phyloP scores from a whole-genome alignment of 1,140 invertebrate species.

The Pectinophora gossypiella region DNA sequence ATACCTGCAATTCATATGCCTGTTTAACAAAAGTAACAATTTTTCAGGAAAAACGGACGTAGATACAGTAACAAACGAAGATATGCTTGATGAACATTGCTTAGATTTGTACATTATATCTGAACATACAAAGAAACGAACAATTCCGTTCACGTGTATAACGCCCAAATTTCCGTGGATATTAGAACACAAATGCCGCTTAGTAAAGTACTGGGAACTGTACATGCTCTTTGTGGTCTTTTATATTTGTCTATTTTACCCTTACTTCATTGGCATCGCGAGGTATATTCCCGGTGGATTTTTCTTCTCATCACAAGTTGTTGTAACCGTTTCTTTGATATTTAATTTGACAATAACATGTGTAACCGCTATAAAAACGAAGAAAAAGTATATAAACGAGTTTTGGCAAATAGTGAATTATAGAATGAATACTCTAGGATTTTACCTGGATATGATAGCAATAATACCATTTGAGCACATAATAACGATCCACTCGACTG shows the following conservation, averaged over 20 bases:
- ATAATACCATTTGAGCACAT: conserved; percentile 66
- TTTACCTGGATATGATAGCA: conserved; percentile 62
- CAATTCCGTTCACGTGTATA: conserved; percentile 44
- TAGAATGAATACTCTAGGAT: conserved; percentile 57
- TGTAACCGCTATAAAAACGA: conserved; percentile 56
- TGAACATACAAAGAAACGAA: conserved; percentile 58
- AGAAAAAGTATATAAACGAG: conserved; percentile 52
- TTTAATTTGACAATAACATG: conserved; percentile 46
- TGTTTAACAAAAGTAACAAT: not conserved
- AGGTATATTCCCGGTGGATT: conserved; percentile 43
- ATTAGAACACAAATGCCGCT: conserved; percentile 47
- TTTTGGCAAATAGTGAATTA: conserved; percentile 49
- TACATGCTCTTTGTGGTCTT: conserved; percentile 50
- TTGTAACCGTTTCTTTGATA: conserved; percentile 46
- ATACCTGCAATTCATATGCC: too few relatives aligned
- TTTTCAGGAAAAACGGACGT: conserved; percentile 43
- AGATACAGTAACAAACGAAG: conserved; percentile 36
- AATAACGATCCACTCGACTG: conserved; percentile 45
- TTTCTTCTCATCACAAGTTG: conserved; percentile 45
- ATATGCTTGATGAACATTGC: conserved; percentile 52
- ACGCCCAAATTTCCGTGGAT: conserved; percentile 56
- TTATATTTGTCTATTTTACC: conserved; percentile 52
- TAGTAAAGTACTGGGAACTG: conserved; percentile 57
- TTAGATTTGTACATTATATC: conserved; percentile 62
- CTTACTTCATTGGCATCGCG: conserved; percentile 55